phyloP scores from a whole-genome alignment of 1,140 invertebrate species.

The Trigoniulus corallinus region DNA sequence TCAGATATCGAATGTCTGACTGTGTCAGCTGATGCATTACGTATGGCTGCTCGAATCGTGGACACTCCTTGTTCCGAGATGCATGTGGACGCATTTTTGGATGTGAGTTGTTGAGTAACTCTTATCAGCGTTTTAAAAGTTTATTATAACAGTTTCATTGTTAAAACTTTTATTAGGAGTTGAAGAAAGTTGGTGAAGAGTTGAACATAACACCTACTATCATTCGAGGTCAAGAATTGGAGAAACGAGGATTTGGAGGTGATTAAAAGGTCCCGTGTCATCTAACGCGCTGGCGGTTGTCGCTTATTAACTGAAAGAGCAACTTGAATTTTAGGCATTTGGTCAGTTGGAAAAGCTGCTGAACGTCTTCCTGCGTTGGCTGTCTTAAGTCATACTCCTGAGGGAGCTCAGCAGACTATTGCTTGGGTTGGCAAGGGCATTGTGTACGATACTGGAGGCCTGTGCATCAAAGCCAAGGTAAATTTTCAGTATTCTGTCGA shows the following conservation, averaged over 20 bases:
- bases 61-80: slow-evolving; percentile 71
- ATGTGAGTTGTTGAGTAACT: slow-evolving; percentile 29
- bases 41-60: slow-evolving; percentile 59
- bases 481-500: no score
- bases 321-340: slow-evolving; percentile 38
- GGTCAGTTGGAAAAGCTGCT: slow-evolving; percentile 70
- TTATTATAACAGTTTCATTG: not conserved
- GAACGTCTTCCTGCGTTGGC: slow-evolving; percentile 56
- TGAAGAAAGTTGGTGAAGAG: slow-evolving; percentile 40
- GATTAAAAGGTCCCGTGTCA: no score
- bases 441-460: slow-evolving; percentile 81
- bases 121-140: not conserved
- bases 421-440: slow-evolving; percentile 89
- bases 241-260: slow-evolving; percentile 53
- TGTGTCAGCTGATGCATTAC: slow-evolving; percentile 40
- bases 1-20: slow-evolving; percentile 44
- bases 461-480: slow-evolving; percentile 75
- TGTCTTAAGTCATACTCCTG: slow-evolving; percentile 46
- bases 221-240: slow-evolving; percentile 57
- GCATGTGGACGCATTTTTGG: slow-evolving; percentile 59
- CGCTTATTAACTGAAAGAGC: not conserved
- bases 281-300: no score
- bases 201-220: slow-evolving; percentile 45
- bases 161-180: slow-evolving; percentile 35
- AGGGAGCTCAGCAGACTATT: slow-evolving; percentile 48